Evolutionary conservation across 2,888 invertebrate genomes (phyloP).

Genomic region (Leucozona laternaria): DNA sequence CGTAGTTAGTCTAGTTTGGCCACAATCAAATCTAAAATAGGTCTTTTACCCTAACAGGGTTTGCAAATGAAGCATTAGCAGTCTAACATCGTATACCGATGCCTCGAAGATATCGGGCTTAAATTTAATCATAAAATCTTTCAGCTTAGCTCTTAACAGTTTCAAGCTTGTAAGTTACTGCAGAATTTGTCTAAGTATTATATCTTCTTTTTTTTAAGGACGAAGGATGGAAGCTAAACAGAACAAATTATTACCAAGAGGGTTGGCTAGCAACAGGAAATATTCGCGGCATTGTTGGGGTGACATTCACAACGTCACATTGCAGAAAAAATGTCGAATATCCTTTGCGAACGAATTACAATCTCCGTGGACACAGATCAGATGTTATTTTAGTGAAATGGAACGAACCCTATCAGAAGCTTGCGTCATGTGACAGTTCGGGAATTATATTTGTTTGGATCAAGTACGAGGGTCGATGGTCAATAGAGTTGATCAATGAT

Average conservation of each 20-base stretch:
- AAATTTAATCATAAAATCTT: no score
- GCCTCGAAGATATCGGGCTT: no score
- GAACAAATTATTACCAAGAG: slow-evolving; percentile 98
- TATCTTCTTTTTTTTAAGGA: slow-evolving; percentile 85
- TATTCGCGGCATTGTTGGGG: slow-evolving; percentile 96
- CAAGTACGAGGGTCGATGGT: slow-evolving; percentile 99
- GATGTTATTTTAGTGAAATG: slow-evolving; percentile 98
- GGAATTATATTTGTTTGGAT: slow-evolving; percentile 99
- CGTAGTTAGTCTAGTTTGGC: no score
- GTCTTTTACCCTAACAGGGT: no score
- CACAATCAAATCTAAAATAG: no score
- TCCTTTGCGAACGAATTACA: slow-evolving; percentile 97
- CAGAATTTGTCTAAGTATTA: neutral
- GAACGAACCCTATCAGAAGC: slow-evolving; percentile 99
- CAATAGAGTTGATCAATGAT: slow-evolving; percentile 99
- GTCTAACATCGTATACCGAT: no score
- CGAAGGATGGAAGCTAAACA: slow-evolving; percentile 97
- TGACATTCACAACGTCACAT: slow-evolving; percentile 97
- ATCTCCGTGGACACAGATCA: slow-evolving; percentile 97
- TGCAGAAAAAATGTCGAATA: slow-evolving; percentile 93
- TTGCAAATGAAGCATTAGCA: no score
- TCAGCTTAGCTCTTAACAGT: no score
- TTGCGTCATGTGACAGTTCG: slow-evolving; percentile 98
- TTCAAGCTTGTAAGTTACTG: no score
- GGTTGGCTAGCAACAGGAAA: slow-evolving; percentile 99